Percentiles rank a stretch among this genome's conserved stretches.
phyloP scores from a whole-genome alignment of 2,888 invertebrate genomes.

The Drosophila longiperda region DNA sequence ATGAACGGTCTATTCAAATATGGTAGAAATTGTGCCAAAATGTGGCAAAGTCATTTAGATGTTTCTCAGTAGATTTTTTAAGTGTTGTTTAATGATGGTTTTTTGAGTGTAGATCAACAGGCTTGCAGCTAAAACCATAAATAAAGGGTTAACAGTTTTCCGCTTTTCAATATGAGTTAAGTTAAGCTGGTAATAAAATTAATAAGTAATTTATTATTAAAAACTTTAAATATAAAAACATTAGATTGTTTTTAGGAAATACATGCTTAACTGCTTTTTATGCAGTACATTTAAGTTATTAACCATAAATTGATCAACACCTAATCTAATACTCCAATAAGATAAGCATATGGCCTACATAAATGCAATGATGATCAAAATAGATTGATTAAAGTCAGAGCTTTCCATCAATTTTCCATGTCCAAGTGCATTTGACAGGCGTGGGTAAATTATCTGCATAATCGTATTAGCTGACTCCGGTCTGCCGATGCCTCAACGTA shows the following conservation, averaged over 20 bases:
- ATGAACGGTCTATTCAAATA: conserved; percentile 22
- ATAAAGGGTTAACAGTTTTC: background rate
- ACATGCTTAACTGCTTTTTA: background rate
- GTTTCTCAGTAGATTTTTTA: background rate
- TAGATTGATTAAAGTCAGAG: conserved; percentile 12
- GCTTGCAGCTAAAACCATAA: background rate
- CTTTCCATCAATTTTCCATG: background rate
- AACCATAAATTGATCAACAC: background rate
- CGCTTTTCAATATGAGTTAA: background rate
- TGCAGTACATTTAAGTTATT: background rate
- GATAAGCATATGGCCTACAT: conserved; percentile 19
- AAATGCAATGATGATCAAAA: conserved; percentile 16
- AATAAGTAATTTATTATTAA: background rate
- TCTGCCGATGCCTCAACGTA: conserved; percentile 48
- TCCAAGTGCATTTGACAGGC: conserved; percentile 53
- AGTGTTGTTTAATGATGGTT: conserved; percentile 1
- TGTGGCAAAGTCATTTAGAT: background rate
- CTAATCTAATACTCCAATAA: conserved; percentile 30
- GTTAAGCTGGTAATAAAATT: background rate
- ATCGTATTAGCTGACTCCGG: conserved; percentile 71
- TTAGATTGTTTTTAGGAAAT: background rate
- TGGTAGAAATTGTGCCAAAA: conserved; percentile 11
- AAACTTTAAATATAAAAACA: background rate
- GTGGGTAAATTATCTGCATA: conserved; percentile 65
- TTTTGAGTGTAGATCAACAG: background rate